Conservation (phyloP, 2,797 vertebrate species). For the Takifugu ocellatus region DNA sequence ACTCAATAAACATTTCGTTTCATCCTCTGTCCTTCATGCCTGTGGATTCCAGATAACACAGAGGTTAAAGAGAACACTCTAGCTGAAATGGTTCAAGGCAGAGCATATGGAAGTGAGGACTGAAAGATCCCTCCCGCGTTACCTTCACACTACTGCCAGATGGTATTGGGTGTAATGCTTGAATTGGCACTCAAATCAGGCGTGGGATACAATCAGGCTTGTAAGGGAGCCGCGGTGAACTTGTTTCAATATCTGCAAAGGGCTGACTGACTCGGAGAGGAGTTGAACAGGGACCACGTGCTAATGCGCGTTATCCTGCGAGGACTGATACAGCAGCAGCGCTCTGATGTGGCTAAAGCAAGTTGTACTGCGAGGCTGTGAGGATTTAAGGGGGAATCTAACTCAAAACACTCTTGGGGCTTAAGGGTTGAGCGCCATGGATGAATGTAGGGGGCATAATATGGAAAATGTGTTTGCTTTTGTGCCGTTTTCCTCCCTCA, state of each 20-base stretch:
- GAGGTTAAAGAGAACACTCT: slow-evolving; percentile 70
- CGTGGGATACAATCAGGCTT: slow-evolving; percentile 49
- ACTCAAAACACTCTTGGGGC: background rate
- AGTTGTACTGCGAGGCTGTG: slow-evolving; percentile 6
- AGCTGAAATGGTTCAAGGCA: slow-evolving; percentile 71
- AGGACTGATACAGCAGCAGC: slow-evolving; percentile 5
- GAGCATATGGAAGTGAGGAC: slow-evolving; percentile 58
- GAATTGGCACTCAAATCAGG: slow-evolving; percentile 61
- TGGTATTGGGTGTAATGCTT: slow-evolving; percentile 54
- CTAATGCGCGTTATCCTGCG: slow-evolving; percentile 28
- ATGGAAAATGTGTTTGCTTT: too few species aligned
- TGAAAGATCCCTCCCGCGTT: slow-evolving; percentile 51
- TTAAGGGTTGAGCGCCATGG: too few species aligned
- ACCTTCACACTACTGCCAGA: slow-evolving; percentile 47
- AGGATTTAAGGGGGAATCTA: background rate
- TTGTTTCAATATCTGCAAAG: slow-evolving; percentile 20
- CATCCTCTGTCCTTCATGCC: slow-evolving; percentile 67
- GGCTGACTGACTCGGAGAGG: slow-evolving; percentile 20
- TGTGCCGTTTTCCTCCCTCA: too few species aligned
- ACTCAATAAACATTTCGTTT: slow-evolving; percentile 76
- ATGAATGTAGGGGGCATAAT: too few species aligned
- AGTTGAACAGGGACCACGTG: slow-evolving; percentile 27
- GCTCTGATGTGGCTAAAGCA: slow-evolving; percentile 19
- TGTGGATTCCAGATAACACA: slow-evolving; percentile 66
- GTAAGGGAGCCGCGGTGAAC: slow-evolving; percentile 24